Evolutionary conservation across 2,888 invertebrate genomes (phyloP), one percentile per base, ranked within the genome.

Genomic region (Sympetrum striolatum): DNA sequence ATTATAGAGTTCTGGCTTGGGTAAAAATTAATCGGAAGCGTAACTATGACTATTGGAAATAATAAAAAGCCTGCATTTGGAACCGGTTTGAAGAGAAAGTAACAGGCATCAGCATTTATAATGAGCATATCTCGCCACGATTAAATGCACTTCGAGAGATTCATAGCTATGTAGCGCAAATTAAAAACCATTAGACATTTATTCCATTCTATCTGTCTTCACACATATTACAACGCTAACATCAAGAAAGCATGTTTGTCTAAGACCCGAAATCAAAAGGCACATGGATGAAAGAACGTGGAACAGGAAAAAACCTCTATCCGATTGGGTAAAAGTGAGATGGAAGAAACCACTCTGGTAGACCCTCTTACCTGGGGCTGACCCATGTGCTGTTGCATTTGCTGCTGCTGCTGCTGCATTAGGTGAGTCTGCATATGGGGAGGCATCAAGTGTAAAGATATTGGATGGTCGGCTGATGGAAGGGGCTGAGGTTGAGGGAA

Each of bases 401-500:
- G 86, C 86, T 86, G 86, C n/a, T 86, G 86, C 86, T 86, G 86
- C n/a, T 86, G 86, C 35, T 86, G 86, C 86, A 86, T 86, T 14
- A 90, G 53, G 18, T 90, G 90, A 25, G 25, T 53, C 37, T 86
- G 86, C 12, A 86, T 35, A 53, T 86, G 86, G 3, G 86, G 86
- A 18, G 86, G 86, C 14, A 86, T 35, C 12, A 86, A 60, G 60
- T 60, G 86, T 12, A 86, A 31, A 37, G 58, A 60, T 22, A 86
- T 86, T 18, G 86, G 60, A n/a, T 37, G 86, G 37, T 86, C 86
- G 0, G 37, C 86, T 15, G 58, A 58, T 22, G 86, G 86, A n/a
- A 86, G 60, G 12, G 60, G 37, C 37, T 64, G 60, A 60, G 90
- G 90, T 10, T 92, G 92, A 22, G 93, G 93, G 90, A 94, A 93